phyloP scores from a whole-genome alignment of 2,113 vertebrate species.

The Chlorodrepanis virens region DNA sequence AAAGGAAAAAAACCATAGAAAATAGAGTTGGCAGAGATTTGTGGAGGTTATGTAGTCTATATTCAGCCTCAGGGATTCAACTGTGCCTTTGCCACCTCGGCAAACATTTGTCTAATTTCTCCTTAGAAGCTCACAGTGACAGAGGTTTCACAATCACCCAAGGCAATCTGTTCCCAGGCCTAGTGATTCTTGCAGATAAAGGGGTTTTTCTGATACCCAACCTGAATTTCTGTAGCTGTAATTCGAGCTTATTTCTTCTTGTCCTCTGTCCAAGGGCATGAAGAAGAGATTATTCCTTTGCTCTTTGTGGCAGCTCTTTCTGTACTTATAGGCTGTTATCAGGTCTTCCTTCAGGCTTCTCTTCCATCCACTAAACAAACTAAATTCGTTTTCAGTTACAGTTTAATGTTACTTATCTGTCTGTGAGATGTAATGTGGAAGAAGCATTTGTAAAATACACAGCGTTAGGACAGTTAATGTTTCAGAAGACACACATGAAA shows the following conservation, averaged over 20 bases:
- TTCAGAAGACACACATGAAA: neutral
- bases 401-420: neutral
- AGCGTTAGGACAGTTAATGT: neutral
- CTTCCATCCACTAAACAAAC: constrained; percentile 40
- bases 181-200: neutral
- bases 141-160: neutral
- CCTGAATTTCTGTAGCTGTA: neutral
- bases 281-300: neutral
- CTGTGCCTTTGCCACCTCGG: neutral
- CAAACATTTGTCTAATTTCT: neutral
- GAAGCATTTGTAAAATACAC: neutral
- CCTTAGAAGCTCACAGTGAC: neutral
- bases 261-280: neutral
- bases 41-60: neutral
- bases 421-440: neutral
- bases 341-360: constrained; percentile 18
- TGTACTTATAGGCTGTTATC: neutral
- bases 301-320: neutral
- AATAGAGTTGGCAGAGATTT: neutral
- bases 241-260: neutral
- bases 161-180: neutral
- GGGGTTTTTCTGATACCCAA: neutral
- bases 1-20: neutral
- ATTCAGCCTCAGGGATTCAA: neutral
- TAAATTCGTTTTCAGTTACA: neutral